Evolutionary conservation across 2,113 vertebrate genomes (phyloP).

Genomic region (Zosterops japonicus): DNA sequence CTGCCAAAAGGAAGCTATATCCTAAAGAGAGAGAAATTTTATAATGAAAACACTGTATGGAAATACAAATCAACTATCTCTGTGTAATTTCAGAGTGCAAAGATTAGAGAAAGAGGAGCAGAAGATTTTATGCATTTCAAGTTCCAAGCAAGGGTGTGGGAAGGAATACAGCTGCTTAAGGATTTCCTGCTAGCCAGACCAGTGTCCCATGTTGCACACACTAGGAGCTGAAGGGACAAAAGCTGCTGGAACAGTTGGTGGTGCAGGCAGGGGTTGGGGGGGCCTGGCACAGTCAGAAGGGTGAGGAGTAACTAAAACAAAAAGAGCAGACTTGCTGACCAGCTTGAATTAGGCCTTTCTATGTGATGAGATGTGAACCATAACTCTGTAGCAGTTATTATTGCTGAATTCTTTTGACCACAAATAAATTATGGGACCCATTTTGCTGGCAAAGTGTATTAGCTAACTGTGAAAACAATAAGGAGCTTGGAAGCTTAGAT

Average conservation of each 20-base stretch:
- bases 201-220: neutral
- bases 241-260: neutral
- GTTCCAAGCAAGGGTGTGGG: neutral
- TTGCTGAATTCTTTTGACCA: neutral
- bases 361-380: neutral
- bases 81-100: neutral
- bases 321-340: neutral
- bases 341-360: neutral
- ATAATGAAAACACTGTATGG: neutral
- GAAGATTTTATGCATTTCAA: neutral
- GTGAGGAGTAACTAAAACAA: neutral
- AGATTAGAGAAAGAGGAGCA: neutral
- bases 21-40: neutral
- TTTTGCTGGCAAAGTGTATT: neutral
- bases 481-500: neutral
- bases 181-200: neutral
- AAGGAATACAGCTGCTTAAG: neutral
- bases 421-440: neutral
- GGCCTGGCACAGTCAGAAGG: neutral
- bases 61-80: neutral
- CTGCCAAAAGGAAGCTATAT: neutral
- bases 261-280: neutral
- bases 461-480: neutral
- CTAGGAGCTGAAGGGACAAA: neutral
- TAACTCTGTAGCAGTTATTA: neutral